A percentile compares a stretch with the other conserved stretches of the same genome.
Evolutionary conservation across 2,113 vertebrate species (phyloP).

Genomic region (Puma concolor): DNA sequence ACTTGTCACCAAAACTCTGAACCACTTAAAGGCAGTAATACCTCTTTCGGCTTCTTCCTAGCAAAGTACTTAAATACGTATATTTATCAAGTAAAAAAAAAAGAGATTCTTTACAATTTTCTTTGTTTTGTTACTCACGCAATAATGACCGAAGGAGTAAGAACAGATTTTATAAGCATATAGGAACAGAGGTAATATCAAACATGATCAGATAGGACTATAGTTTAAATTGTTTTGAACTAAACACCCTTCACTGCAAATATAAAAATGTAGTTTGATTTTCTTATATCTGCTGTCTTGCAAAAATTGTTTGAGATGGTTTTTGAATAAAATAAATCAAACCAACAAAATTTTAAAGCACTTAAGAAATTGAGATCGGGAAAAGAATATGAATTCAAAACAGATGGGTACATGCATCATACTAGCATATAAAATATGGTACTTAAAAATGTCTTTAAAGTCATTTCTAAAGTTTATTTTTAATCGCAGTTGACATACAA

Average conservation of each 20-base stretch:
- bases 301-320: not conserved
- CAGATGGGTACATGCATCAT: not conserved
- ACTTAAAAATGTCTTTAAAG: not conserved
- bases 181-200: not conserved
- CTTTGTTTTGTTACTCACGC: not conserved
- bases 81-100: not conserved
- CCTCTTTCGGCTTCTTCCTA: not conserved
- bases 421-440: not conserved
- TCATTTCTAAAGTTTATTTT: not conserved
- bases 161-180: not conserved
- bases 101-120: not conserved
- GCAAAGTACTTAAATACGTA: conserved; percentile 4
- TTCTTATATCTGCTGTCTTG: not conserved
- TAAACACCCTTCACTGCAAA: not conserved
- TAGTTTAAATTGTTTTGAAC: not conserved
- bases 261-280: not conserved
- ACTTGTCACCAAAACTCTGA: not conserved
- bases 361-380: not conserved
- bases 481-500: not conserved
- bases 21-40: not conserved
- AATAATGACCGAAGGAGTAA: not conserved
- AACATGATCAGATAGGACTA: not conserved
- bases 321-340: not conserved
- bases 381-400: not conserved
- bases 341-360: not conserved